These are phyloP conservation scores for Sepiola atlantica DNA, from an alignment of 2,888 invertebrate species.

Conservation along the genomic window DNA sequence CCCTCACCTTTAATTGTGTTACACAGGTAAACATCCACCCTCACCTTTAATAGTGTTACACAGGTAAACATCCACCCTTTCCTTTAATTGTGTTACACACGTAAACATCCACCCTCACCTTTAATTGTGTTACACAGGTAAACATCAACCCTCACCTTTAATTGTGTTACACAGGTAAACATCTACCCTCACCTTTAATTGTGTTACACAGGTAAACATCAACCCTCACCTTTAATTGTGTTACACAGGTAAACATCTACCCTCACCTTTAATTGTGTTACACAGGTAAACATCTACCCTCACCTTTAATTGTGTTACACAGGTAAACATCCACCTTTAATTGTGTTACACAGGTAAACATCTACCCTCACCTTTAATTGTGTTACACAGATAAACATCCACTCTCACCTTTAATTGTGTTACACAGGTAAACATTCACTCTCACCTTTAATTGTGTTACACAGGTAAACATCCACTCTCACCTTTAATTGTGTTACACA, in stretches of 20 bases:
- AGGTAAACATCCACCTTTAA: conserved; percentile 61
- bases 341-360: conserved; percentile 67
- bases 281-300: conserved; percentile 62
- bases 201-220: conserved; percentile 66
- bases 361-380: conserved; percentile 55
- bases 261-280: conserved; percentile 62
- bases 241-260: conserved; percentile 64
- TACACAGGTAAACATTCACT: conserved; percentile 61
- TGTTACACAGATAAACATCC: conserved; percentile 65
- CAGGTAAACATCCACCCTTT: conserved; percentile 63
- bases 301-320: conserved; percentile 64
- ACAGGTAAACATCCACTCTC: conserved; percentile 62
- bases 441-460: conserved; percentile 64
- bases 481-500: conserved; percentile 66
- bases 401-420: conserved; percentile 62
- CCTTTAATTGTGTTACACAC: conserved; percentile 67
- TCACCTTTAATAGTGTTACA: conserved; percentile 63
- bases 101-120: conserved; percentile 57
- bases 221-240: conserved; percentile 57
- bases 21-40: conserved; percentile 62
- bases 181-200: conserved; percentile 51
- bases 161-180: conserved; percentile 68
- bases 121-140: conserved; percentile 69
- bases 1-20: conserved; percentile 62
- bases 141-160: background rate